Conservation (phyloP, 30 jellyfish, hydroid and myxozoan genomes). For the Cassiopea xamachana region DNA sequence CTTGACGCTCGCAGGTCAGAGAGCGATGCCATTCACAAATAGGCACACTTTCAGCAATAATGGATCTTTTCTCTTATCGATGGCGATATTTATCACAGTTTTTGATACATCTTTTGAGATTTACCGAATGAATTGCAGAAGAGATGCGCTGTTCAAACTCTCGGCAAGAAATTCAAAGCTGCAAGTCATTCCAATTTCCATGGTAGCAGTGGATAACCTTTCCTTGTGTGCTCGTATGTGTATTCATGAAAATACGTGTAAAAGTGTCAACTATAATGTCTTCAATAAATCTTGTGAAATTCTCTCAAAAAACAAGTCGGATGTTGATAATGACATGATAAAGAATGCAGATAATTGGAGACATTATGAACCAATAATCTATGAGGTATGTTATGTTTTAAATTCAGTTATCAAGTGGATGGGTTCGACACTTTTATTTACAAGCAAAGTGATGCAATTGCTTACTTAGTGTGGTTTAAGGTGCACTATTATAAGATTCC, state of each 20-base stretch:
- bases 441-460: too few species aligned
- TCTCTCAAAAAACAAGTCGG: conserved; percentile 12
- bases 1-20: too few species aligned
- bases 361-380: conserved; percentile 3
- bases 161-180: not conserved
- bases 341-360: conserved; percentile 5
- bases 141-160: not conserved
- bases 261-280: conserved; percentile 16
- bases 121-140: conserved; percentile 12
- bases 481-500: too few species aligned
- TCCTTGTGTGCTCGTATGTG: conserved; percentile 9
- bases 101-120: not conserved
- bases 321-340: not conserved
- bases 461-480: too few species aligned
- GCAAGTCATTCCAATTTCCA: not conserved
- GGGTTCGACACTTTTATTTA: too few species aligned
- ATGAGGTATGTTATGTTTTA: not conserved
- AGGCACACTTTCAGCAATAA: not conserved
- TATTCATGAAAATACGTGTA: not conserved
- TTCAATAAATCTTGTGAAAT: not conserved
- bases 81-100: not conserved
- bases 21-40: too few species aligned
- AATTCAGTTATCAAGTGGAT: too few species aligned
- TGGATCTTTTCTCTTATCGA: not conserved
- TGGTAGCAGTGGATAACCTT: not conserved